phyloP scores from a whole-genome alignment of 30 jellyfish, hydroid and myxozoan species.

The Aurelia sp. region DNA sequence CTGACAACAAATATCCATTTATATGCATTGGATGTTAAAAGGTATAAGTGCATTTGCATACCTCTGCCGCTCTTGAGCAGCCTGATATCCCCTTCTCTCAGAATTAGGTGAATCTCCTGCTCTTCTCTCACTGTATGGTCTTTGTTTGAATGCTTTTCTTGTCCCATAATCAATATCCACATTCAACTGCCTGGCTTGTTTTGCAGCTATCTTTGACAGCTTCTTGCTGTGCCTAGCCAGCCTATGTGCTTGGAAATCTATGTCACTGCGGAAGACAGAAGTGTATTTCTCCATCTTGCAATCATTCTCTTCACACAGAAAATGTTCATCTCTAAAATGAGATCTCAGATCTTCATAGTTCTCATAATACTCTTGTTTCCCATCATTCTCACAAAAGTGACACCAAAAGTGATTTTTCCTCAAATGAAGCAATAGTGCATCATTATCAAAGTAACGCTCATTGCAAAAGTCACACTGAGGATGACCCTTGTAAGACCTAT shows the following conservation, averaged over 20 bases:
- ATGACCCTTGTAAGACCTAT: constrained; percentile 91
- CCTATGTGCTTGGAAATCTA: constrained; percentile 93
- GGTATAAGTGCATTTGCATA: too few relatives aligned
- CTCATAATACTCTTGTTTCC: constrained; percentile 90
- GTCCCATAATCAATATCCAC: constrained; percentile 86
- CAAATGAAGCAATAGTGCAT: constrained; percentile 80
- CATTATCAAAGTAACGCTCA: constrained; percentile 90
- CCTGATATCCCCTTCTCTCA: neutral
- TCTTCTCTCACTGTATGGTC: constrained; percentile 15
- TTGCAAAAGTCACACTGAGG: constrained; percentile 95
- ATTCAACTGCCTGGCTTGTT: constrained; percentile 80
- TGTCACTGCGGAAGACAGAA: constrained; percentile 87
- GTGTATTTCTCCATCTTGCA: constrained; percentile 90
- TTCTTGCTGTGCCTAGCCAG: constrained; percentile 83
- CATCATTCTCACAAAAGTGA: constrained; percentile 97
- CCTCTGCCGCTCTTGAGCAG: neutral
- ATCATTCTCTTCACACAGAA: constrained; percentile 86
- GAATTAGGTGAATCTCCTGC: neutral
- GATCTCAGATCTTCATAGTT: constrained; percentile 79
- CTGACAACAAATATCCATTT: too few relatives aligned
- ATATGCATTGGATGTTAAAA: too few relatives aligned
- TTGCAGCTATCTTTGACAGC: constrained; percentile 84
- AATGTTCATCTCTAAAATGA: constrained; percentile 84
- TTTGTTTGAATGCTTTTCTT: constrained; percentile 17
- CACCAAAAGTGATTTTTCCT: constrained; percentile 98